Percentiles rank a stretch among this genome's conserved stretches.
phyloP scores from a whole-genome alignment of 2,888 invertebrate genomes.

The Drosophila differens region DNA sequence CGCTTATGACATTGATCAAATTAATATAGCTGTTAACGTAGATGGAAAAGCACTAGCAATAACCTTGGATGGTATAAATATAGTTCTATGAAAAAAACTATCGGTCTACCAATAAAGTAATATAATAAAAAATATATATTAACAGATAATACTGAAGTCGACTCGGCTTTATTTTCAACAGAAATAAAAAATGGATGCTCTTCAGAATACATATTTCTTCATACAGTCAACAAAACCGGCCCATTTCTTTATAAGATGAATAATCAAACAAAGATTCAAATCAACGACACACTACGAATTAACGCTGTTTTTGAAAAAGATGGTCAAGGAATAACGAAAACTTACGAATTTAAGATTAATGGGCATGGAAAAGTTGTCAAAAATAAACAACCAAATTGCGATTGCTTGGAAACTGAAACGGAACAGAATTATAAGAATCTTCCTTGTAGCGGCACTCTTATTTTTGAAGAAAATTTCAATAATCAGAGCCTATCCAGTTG shows the following conservation, averaged over 20 bases:
- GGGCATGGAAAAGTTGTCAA: background rate
- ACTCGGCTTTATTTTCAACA: slow-evolving; percentile 14
- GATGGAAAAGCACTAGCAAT: background rate
- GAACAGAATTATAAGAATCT: background rate
- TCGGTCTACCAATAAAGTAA: background rate
- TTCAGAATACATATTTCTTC: background rate
- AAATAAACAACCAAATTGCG: background rate
- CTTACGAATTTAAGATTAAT: slow-evolving; percentile 17
- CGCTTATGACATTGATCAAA: background rate
- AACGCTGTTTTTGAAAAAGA: slow-evolving; percentile 10
- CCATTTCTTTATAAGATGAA: background rate
- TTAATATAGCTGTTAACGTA: background rate
- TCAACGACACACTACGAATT: slow-evolving; percentile 12
- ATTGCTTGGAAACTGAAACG: slow-evolving; percentile 5
- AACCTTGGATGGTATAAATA: slow-evolving; percentile 6
- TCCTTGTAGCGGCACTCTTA: background rate
- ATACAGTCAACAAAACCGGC: background rate
- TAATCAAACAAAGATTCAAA: background rate
- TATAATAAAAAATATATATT: background rate
- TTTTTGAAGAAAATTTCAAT: slow-evolving; percentile 33
- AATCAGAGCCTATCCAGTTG: background rate
- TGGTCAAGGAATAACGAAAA: slow-evolving; percentile 1
- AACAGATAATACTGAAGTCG: slow-evolving; percentile 2
- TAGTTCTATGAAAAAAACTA: background rate
- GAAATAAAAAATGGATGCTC: slow-evolving; percentile 6